A percentile compares a stretch with the other conserved stretches of the same genome.
These are phyloP conservation scores for Pseudotriccus pelzelni DNA, from an alignment of 2,797 vertebrate genomes.

Conservation along the genomic window DNA sequence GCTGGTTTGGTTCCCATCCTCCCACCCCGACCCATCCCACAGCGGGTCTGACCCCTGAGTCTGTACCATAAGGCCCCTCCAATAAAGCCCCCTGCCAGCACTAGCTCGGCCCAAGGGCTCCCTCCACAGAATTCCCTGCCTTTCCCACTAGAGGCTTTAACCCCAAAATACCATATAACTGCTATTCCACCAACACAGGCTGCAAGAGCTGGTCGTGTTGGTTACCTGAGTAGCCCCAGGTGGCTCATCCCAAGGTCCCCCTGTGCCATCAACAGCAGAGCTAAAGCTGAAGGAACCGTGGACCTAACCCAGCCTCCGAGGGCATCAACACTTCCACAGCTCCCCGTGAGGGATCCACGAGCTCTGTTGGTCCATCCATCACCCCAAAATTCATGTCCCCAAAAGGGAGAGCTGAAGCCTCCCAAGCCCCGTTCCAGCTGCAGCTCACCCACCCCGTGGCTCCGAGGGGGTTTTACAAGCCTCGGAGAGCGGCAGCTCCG, in stretches of 20 bases:
- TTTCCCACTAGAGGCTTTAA: not conserved
- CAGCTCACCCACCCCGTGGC: not conserved
- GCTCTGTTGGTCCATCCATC: not conserved
- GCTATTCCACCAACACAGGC: not conserved
- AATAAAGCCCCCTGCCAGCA: not conserved
- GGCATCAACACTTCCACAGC: not conserved
- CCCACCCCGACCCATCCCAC: not conserved
- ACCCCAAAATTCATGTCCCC: not conserved
- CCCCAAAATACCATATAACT: not conserved
- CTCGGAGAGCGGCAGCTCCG: not conserved
- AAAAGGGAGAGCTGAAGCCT: not conserved
- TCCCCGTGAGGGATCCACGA: not conserved
- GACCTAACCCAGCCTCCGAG: not conserved
- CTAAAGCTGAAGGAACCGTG: not conserved
- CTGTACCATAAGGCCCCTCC: not conserved
- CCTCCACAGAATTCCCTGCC: not conserved
- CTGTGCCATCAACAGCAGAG: not conserved
- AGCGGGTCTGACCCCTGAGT: slow-evolving; percentile 1
- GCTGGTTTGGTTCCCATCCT: slow-evolving; percentile 8
- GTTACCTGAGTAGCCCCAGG: not conserved
- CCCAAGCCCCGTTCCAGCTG: accelerated
- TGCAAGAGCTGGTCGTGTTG: not conserved
- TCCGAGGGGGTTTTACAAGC: not conserved
- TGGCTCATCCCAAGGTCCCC: not conserved
- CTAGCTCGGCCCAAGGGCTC: not conserved